Evolutionary conservation across 2,113 vertebrate genomes (phyloP), one percentile per base, ranked within the genome.

Genomic region (Hymenochirus boettgeri): DNA sequence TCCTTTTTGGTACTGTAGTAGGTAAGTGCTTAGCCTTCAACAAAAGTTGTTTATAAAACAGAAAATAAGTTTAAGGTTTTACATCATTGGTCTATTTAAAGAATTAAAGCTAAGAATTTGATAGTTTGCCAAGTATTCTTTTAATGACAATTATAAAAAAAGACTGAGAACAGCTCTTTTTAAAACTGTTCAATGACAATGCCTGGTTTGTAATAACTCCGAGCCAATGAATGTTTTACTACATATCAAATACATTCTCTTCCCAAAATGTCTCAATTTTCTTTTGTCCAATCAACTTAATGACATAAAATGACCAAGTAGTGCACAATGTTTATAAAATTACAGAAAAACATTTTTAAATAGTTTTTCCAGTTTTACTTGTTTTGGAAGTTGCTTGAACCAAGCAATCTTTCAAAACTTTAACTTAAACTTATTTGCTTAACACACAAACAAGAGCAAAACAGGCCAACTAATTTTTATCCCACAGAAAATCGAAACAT

Each of bases 101-200:
- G 85, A 81, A 85, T 62, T 71, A 79, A 37, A 57, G 39, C 65
- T 61, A 74, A n/a, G 59, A 74, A 50, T 35, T 70, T 76, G 76
- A 75, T 67, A 64, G 79, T 83, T 88, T 86, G 79, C 79, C 81
- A 88, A 79, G 70, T 83, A 86, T 78, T 81, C 65, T 82, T 87
- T 87, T 87, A 88, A 87, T 83, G 83, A 87, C 82, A 80, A 85
- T 83, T 84, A 84, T 75, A 85, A 88, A 86, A 79, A 75, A 83
- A 73, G 75, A n/a, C n/a, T n/a, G 77, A 78, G 83, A 85, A 82
- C 81, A 84, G 80, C 62, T 77, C 79, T 52, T 78, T 84, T 76
- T 79, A 75, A 74, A 78, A 79, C 82, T 82, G 77, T n/a, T 74
- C 53, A 71, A 73, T 79, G 83, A 79, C 77, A 85, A 76, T 64